phyloP scores from a whole-genome alignment of 1,140 invertebrate genomes.

The Coptotermes formosanus region DNA sequence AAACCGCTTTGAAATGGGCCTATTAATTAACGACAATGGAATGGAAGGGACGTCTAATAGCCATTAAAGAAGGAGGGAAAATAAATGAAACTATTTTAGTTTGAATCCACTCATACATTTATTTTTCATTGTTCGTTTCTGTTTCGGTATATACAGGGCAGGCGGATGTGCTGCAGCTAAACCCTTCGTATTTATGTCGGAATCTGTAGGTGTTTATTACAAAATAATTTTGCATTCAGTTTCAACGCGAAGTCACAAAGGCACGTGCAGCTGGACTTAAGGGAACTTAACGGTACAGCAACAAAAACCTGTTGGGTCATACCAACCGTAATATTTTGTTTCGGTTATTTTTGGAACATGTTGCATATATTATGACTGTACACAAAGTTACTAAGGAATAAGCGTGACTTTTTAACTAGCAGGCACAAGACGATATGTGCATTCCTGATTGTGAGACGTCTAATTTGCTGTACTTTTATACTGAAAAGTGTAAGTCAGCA shows the following conservation, averaged over 20 bases:
- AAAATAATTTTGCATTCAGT: not conserved
- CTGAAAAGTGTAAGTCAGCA: no score
- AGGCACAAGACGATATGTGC: not conserved
- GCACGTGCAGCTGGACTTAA: not conserved
- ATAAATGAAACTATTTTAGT: not conserved
- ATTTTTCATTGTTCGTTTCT: not conserved
- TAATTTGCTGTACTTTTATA: no score
- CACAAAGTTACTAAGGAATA: not conserved
- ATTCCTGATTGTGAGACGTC: no score
- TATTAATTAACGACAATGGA: not conserved
- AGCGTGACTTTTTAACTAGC: not conserved
- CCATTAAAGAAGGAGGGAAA: not conserved
- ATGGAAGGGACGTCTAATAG: not conserved
- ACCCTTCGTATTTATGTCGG: no score
- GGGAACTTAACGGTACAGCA: not conserved
- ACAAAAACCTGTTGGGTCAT: not conserved
- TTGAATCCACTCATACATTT: not conserved
- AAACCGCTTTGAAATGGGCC: not conserved
- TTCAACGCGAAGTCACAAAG: not conserved
- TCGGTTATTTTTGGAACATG: not conserved
- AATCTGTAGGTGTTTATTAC: not conserved
- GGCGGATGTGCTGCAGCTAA: no score
- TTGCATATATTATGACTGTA: not conserved
- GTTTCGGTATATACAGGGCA: no score
- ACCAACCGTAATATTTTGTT: not conserved